These are phyloP conservation scores for Mythimna impura DNA, from an alignment of 2,888 invertebrate species.

Conservation along the genomic window DNA sequence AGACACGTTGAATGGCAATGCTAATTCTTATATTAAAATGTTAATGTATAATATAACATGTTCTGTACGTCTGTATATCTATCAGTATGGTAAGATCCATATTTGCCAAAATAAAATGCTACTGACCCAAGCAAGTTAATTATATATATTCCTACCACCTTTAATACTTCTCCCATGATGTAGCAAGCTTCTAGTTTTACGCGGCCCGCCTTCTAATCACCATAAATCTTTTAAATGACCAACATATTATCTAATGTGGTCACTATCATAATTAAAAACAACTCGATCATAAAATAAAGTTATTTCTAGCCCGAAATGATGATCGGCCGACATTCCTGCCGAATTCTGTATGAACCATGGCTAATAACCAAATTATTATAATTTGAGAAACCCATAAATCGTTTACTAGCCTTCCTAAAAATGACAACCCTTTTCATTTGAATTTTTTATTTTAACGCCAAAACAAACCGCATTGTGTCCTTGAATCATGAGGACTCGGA, in stretches of 20 bases:
- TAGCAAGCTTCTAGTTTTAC: constrained; percentile 49
- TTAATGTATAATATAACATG: too few relatives aligned
- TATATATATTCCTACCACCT: background rate
- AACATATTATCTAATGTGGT: constrained; percentile 1
- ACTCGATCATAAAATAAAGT: constrained; percentile 17
- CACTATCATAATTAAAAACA: constrained; percentile 18
- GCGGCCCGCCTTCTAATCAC: constrained; percentile 1
- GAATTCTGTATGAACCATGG: constrained; percentile 51
- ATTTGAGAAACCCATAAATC: constrained; percentile 63
- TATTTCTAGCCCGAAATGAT: constrained; percentile 25
- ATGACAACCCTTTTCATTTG: constrained; percentile 79
- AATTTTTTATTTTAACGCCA: constrained; percentile 70
- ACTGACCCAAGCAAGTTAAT: background rate
- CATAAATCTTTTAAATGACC: constrained; percentile 31
- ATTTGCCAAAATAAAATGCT: background rate
- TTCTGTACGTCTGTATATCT: too few relatives aligned
- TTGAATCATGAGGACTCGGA: constrained; percentile 70
- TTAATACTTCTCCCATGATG: background rate
- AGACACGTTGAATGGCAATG: too few relatives aligned
- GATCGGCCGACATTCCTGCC: constrained; percentile 55
- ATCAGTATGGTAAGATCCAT: background rate
- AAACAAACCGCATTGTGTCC: constrained; percentile 81
- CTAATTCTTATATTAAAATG: too few relatives aligned
- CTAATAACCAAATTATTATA: constrained; percentile 59
- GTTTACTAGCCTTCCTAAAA: constrained; percentile 68